phyloP scores from a whole-genome alignment of 1,140 invertebrate species.

The Hylaeus volcanicus region DNA sequence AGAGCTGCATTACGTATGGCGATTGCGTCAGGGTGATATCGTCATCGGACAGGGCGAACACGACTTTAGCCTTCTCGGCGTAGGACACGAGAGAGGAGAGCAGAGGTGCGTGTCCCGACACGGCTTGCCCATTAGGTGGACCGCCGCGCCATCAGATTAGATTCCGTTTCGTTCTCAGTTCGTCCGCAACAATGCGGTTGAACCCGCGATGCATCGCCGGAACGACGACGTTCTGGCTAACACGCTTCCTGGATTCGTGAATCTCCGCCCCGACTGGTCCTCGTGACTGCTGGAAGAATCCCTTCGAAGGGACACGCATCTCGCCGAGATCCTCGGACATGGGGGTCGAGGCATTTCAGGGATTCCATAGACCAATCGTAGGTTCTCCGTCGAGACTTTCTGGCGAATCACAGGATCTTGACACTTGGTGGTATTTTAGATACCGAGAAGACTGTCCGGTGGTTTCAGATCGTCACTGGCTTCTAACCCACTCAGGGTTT shows the following conservation, averaged over 20 bases:
- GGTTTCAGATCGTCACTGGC: no score
- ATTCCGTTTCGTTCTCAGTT: conserved; percentile 67
- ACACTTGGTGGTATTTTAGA: no score
- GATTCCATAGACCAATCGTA: no score
- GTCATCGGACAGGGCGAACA: conserved; percentile 67
- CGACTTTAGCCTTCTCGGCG: conserved; percentile 68
- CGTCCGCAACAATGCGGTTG: conserved; percentile 52
- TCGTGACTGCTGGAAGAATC: neutral
- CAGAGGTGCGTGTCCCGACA: conserved; percentile 76
- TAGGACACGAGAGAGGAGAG: conserved; percentile 59
- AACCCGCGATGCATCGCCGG: conserved; percentile 51
- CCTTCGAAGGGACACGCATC: neutral
- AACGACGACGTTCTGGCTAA: conserved; percentile 39
- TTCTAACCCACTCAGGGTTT: no score
- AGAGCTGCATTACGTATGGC: conserved; percentile 55
- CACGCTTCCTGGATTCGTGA: conserved; percentile 54
- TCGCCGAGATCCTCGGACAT: no score
- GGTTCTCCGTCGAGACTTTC: no score
- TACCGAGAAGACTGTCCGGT: no score
- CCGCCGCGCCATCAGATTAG: conserved; percentile 77
- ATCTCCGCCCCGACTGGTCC: conserved; percentile 13
- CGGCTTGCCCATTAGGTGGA: conserved; percentile 78
- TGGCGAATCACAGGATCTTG: no score
- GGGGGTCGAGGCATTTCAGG: no score
- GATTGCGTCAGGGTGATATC: conserved; percentile 65